Conservation (phyloP, 1,140 invertebrate genomes). For the Bombyx mori region DNA sequence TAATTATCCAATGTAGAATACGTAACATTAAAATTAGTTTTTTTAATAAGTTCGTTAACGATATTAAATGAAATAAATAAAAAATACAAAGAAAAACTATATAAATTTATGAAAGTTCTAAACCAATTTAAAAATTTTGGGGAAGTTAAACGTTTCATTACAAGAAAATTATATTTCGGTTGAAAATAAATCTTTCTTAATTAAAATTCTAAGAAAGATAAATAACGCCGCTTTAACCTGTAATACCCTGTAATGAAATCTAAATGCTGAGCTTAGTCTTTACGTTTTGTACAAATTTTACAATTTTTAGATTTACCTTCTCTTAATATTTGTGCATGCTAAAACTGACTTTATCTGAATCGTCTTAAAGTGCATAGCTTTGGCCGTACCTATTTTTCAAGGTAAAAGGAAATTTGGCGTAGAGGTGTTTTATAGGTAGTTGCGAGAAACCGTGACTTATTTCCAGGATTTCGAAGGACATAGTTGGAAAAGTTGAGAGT, state of each 20-base stretch:
- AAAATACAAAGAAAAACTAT: no score
- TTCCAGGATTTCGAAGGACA: not conserved
- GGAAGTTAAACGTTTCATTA: not conserved
- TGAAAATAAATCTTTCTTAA: slow-evolving; percentile 2
- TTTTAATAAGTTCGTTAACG: no score
- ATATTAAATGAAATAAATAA: no score
- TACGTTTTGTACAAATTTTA: slow-evolving; percentile 1
- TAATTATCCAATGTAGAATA: no score
- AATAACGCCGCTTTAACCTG: slow-evolving; percentile 4
- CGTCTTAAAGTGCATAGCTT: not conserved
- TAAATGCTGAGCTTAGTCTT: slow-evolving; percentile 5
- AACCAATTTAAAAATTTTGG: not conserved
- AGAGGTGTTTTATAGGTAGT: slow-evolving; percentile 1
- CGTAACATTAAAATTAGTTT: no score
- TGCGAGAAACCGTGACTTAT: slow-evolving; percentile 5
- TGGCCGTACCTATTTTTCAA: not conserved
- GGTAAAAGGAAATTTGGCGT: not conserved
- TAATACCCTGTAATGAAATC: slow-evolving; percentile 5
- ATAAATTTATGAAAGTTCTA: not conserved
- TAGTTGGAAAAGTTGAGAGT: not conserved
- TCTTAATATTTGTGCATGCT: not conserved
- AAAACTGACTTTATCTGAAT: not conserved
- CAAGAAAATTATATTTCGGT: no score
- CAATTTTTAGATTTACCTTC: slow-evolving; percentile 1
- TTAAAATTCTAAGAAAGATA: slow-evolving; percentile 7